A percentile compares a stretch with the other conserved stretches of the same genome.
phyloP scores from a whole-genome alignment of 2,113 vertebrate genomes.

The Axis porcinus region DNA sequence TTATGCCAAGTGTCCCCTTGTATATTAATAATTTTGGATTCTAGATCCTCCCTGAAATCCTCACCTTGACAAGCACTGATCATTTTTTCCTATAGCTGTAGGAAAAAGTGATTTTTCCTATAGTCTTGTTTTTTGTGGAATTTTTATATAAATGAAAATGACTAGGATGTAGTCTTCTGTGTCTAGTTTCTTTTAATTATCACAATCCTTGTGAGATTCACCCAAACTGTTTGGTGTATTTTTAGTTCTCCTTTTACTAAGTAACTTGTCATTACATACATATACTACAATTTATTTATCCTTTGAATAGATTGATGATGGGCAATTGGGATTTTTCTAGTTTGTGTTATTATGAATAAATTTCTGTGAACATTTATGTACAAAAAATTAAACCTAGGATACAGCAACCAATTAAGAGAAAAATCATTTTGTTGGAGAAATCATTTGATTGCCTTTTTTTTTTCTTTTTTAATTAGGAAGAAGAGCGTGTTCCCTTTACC shows the following conservation, averaged over 20 bases:
- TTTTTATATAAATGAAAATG: background rate
- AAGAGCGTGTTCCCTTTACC: slow-evolving; percentile 90
- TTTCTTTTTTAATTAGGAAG: slow-evolving; percentile 79
- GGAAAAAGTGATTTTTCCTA: background rate
- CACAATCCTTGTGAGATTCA: background rate
- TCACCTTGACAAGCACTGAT: background rate
- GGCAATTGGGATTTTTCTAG: background rate
- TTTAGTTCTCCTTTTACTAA: background rate
- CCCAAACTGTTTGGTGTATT: background rate
- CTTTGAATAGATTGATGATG: background rate
- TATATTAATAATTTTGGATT: background rate
- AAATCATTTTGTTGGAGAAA: background rate
- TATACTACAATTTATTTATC: background rate
- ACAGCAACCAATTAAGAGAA: background rate
- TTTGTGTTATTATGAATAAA: background rate
- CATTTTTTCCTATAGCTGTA: background rate
- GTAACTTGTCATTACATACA: background rate
- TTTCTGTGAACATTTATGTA: background rate
- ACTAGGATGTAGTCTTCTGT: background rate
- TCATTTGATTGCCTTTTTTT: slow-evolving; percentile 14
- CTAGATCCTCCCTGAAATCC: background rate
- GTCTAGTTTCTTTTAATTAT: background rate
- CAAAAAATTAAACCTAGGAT: background rate
- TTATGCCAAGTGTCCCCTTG: background rate
- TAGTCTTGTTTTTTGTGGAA: background rate